phyloP scores from a whole-genome alignment of 2,888 invertebrate genomes.

The Stenodera caucasica region DNA sequence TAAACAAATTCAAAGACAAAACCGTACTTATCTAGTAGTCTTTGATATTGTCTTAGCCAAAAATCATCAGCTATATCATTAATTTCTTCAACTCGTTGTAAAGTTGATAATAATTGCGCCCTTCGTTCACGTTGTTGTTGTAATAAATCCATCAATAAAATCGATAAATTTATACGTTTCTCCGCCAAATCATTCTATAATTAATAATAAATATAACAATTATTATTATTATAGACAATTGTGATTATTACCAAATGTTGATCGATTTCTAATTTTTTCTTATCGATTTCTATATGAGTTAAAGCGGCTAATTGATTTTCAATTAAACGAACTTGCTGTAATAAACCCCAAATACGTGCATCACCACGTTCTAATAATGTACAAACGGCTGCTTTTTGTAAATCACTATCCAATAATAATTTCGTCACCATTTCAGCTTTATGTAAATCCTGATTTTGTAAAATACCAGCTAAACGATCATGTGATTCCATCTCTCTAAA shows the following conservation, averaged over 20 bases:
- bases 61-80: slow-evolving; percentile 62
- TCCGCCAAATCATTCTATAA: slow-evolving; percentile 67
- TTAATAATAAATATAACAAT: slow-evolving; percentile 10
- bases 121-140: slow-evolving; percentile 69
- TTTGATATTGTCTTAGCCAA: slow-evolving; percentile 82
- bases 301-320: slow-evolving; percentile 71
- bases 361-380: slow-evolving; percentile 73
- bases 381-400: slow-evolving; percentile 74
- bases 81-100: slow-evolving; percentile 71
- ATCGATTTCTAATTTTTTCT: slow-evolving; percentile 66
- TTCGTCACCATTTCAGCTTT: slow-evolving; percentile 63
- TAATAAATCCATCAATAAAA: slow-evolving; percentile 68
- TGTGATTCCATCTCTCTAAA: slow-evolving; percentile 64
- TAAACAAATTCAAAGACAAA: too few relatives aligned
- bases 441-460: slow-evolving; percentile 65
- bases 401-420: slow-evolving; percentile 68
- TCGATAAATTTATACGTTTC: slow-evolving; percentile 68
- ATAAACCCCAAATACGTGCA: slow-evolving; percentile 73
- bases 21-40: slow-evolving; percentile 68
- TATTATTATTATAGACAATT: slow-evolving; percentile 1
- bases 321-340: slow-evolving; percentile 74
- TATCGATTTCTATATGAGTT: slow-evolving; percentile 73
- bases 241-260: slow-evolving; percentile 63
- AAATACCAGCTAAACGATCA: slow-evolving; percentile 62
- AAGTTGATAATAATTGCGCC: slow-evolving; percentile 66